Base-by-base conservation (phyloP, 2,113 vertebrate species). In the Antennarius striatus region DNA sequence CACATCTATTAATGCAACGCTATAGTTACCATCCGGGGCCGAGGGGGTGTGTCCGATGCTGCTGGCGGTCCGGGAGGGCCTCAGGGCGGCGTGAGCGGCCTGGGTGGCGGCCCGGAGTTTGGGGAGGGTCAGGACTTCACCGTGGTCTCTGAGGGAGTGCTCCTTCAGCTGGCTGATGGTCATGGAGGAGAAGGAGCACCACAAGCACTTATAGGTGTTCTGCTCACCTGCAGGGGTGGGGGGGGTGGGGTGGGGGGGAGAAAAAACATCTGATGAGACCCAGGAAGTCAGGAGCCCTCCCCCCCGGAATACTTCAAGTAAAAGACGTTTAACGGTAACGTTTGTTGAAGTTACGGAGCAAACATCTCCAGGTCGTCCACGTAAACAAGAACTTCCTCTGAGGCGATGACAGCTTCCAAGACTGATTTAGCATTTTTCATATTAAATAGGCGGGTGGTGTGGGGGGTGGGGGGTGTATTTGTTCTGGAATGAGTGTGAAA, bases 101-200 rank as follows among this genome's bases (percentile, higher is more conserved):
- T 96, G 93, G 77, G 89, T 94, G 83, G 95, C 94, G 22, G 95
- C 93, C 50, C 95, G 92, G 48, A 96, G 93, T 91, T 94, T 94
- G 73, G 94, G 92, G 70, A 99, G 94, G 79, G 96, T 96, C 86
- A 99, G 92, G 65, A 91, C 91, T 91, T 99, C 96, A 53, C 96
- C 97, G 39, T 99, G 98, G 88, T 95, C 95, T 89, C 90, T 95
- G 90, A 98, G 92, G 52, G 96, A 97, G 78, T 99, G 98, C 87
- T 98, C 96, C 93, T 97, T 98, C 91, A 99, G 92, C 89, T 95
- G 97, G 90, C 94, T 96, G 93, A 98, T 96, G 89, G 96, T 99
- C 94, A 95, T 93, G 57, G 96, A 95, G 90, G 96, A 96, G 93
- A 97, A 97, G 39, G 95, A 85, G 90, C 97, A 99, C 70, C 94